phyloP scores from a whole-genome alignment of 2,888 invertebrate species.

The Leptopilina drosophilae region DNA sequence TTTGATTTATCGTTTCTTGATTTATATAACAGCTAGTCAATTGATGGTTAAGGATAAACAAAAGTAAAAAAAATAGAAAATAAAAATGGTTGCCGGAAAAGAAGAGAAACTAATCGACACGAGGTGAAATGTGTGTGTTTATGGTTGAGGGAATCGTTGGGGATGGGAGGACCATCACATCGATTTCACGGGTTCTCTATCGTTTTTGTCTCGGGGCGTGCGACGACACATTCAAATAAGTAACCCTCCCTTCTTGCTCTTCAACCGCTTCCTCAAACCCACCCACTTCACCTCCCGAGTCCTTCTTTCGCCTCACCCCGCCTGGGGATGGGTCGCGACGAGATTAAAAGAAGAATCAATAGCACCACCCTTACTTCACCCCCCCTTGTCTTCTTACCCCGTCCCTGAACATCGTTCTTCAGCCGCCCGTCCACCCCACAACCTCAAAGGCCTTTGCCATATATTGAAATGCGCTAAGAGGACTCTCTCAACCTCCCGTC shows the following conservation, averaged over 20 bases:
- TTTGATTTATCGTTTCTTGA: neutral
- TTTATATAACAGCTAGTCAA: neutral
- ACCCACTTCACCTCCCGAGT: slow-evolving; percentile 54
- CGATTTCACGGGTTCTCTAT: slow-evolving; percentile 70
- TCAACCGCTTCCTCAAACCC: slow-evolving; percentile 54
- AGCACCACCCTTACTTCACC: slow-evolving; percentile 63
- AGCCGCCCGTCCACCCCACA: slow-evolving; percentile 59
- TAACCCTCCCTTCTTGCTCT: slow-evolving; percentile 65
- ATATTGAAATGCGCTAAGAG: slow-evolving; percentile 76
- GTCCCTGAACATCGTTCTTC: slow-evolving; percentile 57
- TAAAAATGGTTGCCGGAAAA: neutral
- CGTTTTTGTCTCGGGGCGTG: slow-evolving; percentile 71
- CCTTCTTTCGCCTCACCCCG: slow-evolving; percentile 53
- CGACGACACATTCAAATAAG: slow-evolving; percentile 76
- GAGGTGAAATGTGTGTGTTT: slow-evolving; percentile 28
- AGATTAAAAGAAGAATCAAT: slow-evolving; percentile 77
- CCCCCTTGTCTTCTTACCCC: slow-evolving; percentile 56
- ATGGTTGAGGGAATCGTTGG: slow-evolving; percentile 38
- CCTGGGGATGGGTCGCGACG: slow-evolving; percentile 72
- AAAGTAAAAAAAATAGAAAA: neutral
- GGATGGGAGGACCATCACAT: slow-evolving; percentile 61
- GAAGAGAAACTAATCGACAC: neutral
- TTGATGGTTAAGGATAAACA: neutral
- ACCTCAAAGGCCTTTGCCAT: slow-evolving; percentile 75
- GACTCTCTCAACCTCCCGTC: slow-evolving; percentile 64